Base-by-base conservation (phyloP, 2,888 invertebrate species). In the Ormyrus nitidulus region DNA sequence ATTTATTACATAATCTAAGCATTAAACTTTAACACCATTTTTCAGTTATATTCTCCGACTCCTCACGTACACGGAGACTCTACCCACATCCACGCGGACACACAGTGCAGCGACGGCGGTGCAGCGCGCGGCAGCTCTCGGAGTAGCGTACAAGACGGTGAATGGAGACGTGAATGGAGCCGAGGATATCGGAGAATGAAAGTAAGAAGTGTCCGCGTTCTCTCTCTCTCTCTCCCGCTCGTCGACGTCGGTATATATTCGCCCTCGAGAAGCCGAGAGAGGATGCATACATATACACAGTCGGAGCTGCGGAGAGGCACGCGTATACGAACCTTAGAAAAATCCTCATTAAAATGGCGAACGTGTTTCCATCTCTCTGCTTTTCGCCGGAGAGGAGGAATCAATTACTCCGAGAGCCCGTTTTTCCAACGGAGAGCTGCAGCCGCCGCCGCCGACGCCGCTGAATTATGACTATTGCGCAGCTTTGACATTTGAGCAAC, bases 141-240 rank as follows among this genome's bases (percentile, higher is more conserved):
- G 34, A 19, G 62, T 19, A 11, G 48, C 10, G 66, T n/a, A 13
- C 61, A 64, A 69, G 73, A 70, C 54, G 68, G 78, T 77, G 79
- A 82, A 82, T 80, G 79, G 78, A 82, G 80, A 80, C 79, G 77
- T 80, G 82, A 82, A 82, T 82, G 82, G 82, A 81, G 68, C 79
- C 74, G 79, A 82, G 77, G 77, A 77, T 82, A 82, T 77, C 72
- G 73, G 53, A 77, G 76, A 81, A 80, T 80, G 82, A 82, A 82
- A 80, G 79, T 82, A 82, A 82, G 77, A 82, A 77, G 79, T 76
- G 71, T 66, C 19, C 69, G 71, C 54, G 62, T 62, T 75, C 65
- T 79, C 53, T 48, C 62, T 68, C 69, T 68, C 58, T 53, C 75
- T 71, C 75, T 44, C 71, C 46, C 62, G n/a, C 48, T n/a, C 46